Base-by-base conservation (phyloP, 2,797 vertebrate genomes). In the Bovichtus variegatus region DNA sequence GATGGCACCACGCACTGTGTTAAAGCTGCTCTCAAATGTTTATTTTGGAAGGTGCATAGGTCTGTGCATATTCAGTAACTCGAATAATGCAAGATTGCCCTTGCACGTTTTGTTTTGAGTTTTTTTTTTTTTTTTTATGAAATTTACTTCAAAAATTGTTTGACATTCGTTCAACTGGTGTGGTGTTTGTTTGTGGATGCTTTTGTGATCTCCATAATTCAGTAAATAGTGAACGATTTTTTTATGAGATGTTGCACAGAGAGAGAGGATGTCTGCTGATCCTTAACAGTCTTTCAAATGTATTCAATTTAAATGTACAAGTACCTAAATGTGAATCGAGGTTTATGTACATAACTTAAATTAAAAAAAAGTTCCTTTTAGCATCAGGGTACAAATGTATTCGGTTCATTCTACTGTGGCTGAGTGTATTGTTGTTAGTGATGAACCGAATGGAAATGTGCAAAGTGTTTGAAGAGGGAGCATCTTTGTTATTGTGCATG, bases 381-480 rank as follows among this genome's bases (percentile, higher is more conserved):
- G 21, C 36, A 36, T 43, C 16, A n/a, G 19, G 23, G 46, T 23
- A 57, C 13, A 66, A 71, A 80, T 41, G 29, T 19, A 38, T 5
- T 18, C 59, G 3, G 6, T 50, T 51, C 51, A 18, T 40, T 34
- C 11, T 63, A 6, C 13, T 1, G 5, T 43, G 21, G 2, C 47
- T 54, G 3, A 36, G 9, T 13, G 21, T 61, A 70, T 73, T 60
- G 44, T 27, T 43, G 44, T 27, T 43, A 23, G 23, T 36, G 68
- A 72, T 60, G n/a, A 72, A 46, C 21, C 29, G 11, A 38, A 38
- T 25, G 10, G 54, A 41, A 74, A 54, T 31, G 6, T 62, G 23
- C 15, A 41, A 59, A 49, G 29, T 29, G 23, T 57, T 27, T 18
- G 18, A 5, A 55, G 50, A 47, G 29, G 31, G 31, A 49, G 23